phyloP scores from a whole-genome alignment of 2,113 vertebrate genomes.

The Lates calcarifer region DNA sequence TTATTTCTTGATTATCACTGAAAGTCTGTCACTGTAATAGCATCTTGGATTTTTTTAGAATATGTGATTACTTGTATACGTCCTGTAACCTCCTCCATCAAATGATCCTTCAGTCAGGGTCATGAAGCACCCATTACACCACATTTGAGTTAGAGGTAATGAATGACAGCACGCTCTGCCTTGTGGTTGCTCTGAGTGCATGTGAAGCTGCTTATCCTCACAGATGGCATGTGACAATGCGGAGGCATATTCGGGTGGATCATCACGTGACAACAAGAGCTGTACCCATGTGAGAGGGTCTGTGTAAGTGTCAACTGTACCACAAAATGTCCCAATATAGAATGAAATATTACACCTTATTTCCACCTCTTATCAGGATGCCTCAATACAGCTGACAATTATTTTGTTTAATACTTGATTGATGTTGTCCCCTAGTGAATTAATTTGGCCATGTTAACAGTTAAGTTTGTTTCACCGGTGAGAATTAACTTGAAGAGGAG shows the following conservation, averaged over 20 bases:
- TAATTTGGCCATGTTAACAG: not conserved
- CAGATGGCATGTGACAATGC: constrained; percentile 77
- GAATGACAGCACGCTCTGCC: constrained; percentile 62
- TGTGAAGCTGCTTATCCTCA: constrained; percentile 73
- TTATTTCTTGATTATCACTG: no score
- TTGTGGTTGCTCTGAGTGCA: constrained; percentile 69
- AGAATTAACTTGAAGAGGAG: not conserved
- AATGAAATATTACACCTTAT: not conserved
- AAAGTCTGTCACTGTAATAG: no score
- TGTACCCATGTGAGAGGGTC: not conserved
- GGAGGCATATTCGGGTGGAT: constrained; percentile 29
- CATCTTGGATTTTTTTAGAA: no score
- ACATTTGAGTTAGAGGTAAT: constrained; percentile 66
- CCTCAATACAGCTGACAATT: no score
- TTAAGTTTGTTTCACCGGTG: not conserved
- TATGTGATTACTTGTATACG: not conserved
- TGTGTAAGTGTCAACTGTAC: not conserved
- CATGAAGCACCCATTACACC: constrained; percentile 37
- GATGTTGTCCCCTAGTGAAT: not conserved
- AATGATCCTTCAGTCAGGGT: constrained; percentile 21
- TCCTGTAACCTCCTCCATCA: not conserved
- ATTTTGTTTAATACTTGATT: no score
- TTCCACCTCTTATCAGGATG: not conserved
- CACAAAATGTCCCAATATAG: not conserved
- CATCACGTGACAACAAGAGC: constrained; percentile 66